A percentile compares a stretch with the other conserved stretches of the same genome.
These are phyloP conservation scores for Geococcyx californianus DNA, from an alignment of 2,113 vertebrate genomes.

Conservation along the genomic window DNA sequence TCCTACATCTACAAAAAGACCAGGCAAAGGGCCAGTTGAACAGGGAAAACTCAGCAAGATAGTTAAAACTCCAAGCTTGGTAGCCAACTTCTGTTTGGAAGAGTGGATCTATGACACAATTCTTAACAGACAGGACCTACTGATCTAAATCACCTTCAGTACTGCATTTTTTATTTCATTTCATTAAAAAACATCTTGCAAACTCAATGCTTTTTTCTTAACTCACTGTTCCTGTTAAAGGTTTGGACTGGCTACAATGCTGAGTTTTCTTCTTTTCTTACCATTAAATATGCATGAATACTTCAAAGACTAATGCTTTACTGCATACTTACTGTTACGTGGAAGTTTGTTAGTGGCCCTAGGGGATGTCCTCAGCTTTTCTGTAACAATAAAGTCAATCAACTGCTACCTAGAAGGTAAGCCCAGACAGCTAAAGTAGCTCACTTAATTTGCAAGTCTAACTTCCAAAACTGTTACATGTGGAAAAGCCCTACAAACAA, in stretches of 20 bases:
- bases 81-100: not conserved
- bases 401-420: constrained; percentile 5
- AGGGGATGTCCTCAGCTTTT: constrained; percentile 41
- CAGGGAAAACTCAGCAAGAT: not conserved
- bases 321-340: not conserved
- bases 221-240: not conserved
- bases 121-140: not conserved
- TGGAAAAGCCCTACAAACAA: not conserved
- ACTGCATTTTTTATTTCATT: not conserved
- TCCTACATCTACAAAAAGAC: not conserved
- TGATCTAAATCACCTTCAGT: not conserved
- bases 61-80: not conserved
- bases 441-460: constrained; percentile 49
- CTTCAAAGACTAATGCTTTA: constrained; percentile 21
- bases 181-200: not conserved
- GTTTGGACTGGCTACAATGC: not conserved
- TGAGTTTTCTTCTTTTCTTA: not conserved
- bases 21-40: not conserved
- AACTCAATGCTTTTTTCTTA: not conserved
- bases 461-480: not conserved
- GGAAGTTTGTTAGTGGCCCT: constrained; percentile 10
- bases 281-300: constrained; percentile 46
- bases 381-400: constrained; percentile 35
- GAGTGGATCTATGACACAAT: not conserved
- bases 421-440: not conserved